Percentiles rank a stretch among this genome's conserved stretches.
Conservation (phyloP, 2,888 invertebrate species). For the Pristionchus japonicus region DNA sequence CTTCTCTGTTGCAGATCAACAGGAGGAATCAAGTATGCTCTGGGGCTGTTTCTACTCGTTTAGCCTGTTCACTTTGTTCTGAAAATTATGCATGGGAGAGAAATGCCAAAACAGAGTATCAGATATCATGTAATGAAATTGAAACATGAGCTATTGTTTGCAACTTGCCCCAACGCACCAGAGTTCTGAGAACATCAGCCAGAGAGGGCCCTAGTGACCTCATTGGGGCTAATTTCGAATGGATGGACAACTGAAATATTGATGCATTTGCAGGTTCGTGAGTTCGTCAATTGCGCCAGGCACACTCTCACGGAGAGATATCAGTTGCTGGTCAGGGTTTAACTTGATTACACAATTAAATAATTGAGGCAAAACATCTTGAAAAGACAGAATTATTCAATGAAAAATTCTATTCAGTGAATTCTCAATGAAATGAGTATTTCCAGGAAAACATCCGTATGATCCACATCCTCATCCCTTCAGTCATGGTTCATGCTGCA, state of each 20-base stretch:
- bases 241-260: neutral
- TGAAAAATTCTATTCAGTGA: neutral
- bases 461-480: conserved; percentile 61
- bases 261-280: conserved; percentile 52
- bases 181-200: neutral
- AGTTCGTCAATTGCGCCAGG: conserved; percentile 64
- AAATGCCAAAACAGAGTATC: no score
- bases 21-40: conserved; percentile 23
- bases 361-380: neutral
- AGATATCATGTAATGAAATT: no score
- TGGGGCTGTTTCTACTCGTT: no score
- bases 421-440: neutral
- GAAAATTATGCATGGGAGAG: no score
- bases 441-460: conserved; percentile 61
- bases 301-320: conserved; percentile 61
- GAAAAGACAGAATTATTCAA: neutral
- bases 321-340: conserved; percentile 55
- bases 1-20: conserved; percentile 20
- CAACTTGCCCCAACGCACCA: no score
- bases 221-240: neutral
- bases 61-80: no score
- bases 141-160: no score
- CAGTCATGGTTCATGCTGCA: conserved; percentile 59
- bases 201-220: neutral
- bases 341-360: neutral